Base-by-base conservation (phyloP, 2,888 invertebrate species). In the Drosophila cracens region DNA sequence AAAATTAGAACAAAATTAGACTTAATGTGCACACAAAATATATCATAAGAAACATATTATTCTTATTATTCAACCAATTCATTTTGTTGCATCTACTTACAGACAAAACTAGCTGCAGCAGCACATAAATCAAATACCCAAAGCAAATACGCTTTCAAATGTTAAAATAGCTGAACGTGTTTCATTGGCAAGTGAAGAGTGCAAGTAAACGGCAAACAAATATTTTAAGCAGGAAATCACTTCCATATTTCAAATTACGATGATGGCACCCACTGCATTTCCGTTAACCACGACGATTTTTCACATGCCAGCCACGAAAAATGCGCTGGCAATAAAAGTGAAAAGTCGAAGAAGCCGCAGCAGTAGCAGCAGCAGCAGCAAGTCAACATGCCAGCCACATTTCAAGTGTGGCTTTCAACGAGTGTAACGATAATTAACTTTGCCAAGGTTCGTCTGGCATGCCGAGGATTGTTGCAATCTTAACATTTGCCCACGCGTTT, bases 361-460 rank as follows among this genome's bases (percentile, higher is more conserved):
- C 33, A 11, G 33, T 1, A 27, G 27, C 27, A 27, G 27, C 4
- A 27, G 27, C 11, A 7, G 27, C 25, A 13, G 33, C 46, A 27
- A 38, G 52, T 38, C 57, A 62, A 51, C 33, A 36, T 46, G 62
- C 27, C 48, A 49, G 64, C 70, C 25, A 46, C 65, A 70, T 71
- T 66, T 73, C 58, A 69, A 46, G 36, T 57, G 59, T 53, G 72
- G 71, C 77, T 70, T 79, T 58, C 61, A 66, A 38, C 38, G n/a
- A n/a, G 7, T 60, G 69, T 88, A 90, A 90, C 86, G 81, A 90
- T 83, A 86, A 87, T 87, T 75, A 87, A 88, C 81, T 80, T 90
- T 81, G 68, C 60, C 81, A 72, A 81, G 82, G 76, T 76, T 43
- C 27, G 36, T 18, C 51, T 51, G 59, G 33, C 58, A 38, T 51